Evolutionary conservation across 2,113 vertebrate species (phyloP).

Genomic region (Campylomormyrus numenius): DNA sequence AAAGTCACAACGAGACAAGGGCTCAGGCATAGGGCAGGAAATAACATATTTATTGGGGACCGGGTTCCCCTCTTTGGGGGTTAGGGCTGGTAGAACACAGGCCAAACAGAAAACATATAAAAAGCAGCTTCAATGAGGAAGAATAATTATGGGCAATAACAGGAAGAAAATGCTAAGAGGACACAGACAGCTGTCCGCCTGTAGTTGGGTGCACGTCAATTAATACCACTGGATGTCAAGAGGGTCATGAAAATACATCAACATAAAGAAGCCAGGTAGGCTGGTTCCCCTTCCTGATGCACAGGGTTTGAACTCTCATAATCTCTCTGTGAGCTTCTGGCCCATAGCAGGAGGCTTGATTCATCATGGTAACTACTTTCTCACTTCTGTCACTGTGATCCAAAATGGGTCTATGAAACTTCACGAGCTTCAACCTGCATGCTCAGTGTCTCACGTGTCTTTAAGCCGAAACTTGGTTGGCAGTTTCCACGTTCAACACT

Average conservation of each 20-base stretch:
- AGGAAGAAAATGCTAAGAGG: neutral
- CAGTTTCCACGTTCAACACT: neutral
- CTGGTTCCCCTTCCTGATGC: neutral
- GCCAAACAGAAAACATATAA: neutral
- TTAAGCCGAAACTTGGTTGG: neutral
- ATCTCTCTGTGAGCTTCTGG: neutral
- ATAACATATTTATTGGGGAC: neutral
- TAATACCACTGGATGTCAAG: neutral
- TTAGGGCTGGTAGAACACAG: neutral
- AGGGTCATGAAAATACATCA: neutral
- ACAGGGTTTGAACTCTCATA: neutral
- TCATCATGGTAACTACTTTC: neutral
- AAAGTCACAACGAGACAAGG: neutral
- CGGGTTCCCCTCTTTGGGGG: neutral
- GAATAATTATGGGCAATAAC: neutral
- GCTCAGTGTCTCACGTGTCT: neutral
- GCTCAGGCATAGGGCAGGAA: neutral
- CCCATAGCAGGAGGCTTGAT: neutral
- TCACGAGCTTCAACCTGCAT: neutral
- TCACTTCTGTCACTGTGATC: neutral
- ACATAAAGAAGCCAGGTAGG: neutral
- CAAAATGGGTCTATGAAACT: neutral
- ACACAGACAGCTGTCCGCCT: neutral
- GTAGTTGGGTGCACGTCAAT: neutral
- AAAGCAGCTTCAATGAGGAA: neutral